phyloP scores from a whole-genome alignment of 2,888 invertebrate species.

The Drosophila testacea region DNA sequence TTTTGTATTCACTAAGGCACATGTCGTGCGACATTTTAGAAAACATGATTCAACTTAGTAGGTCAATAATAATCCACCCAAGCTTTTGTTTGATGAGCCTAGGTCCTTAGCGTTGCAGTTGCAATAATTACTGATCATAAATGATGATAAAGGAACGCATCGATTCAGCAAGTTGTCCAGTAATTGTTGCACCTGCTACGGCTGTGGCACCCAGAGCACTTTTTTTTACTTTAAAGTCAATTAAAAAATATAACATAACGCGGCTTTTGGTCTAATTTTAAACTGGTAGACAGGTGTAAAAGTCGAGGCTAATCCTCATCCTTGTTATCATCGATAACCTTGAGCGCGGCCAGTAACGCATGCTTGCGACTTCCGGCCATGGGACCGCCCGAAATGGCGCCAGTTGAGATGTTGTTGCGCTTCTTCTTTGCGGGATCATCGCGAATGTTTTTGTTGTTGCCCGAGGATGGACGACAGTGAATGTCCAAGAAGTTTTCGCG shows the following conservation, averaged over 20 bases:
- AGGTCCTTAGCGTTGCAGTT: constrained; percentile 32
- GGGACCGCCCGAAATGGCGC: constrained; percentile 35
- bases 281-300: constrained; percentile 29
- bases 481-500: constrained; percentile 83
- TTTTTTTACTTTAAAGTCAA: constrained; percentile 41
- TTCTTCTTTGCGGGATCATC: constrained; percentile 64
- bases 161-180: constrained; percentile 25
- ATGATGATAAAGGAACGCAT: constrained; percentile 31
- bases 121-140: constrained; percentile 26
- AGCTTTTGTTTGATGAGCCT: neutral
- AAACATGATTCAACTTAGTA: no score
- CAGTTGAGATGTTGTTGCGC: constrained; percentile 52
- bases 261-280: constrained; percentile 46
- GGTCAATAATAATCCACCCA: no score
- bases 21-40: no score
- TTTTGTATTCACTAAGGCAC: no score
- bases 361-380: constrained; percentile 85
- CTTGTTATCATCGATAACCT: constrained; percentile 87
- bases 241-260: constrained; percentile 72
- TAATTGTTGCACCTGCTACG: constrained; percentile 38
- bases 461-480: constrained; percentile 81
- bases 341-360: constrained; percentile 88
- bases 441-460: constrained; percentile 60
- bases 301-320: constrained; percentile 69
- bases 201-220: constrained; percentile 17